Evolutionary conservation across 2,113 vertebrate genomes (phyloP).

Genomic region (Pelodiscus sinensis): DNA sequence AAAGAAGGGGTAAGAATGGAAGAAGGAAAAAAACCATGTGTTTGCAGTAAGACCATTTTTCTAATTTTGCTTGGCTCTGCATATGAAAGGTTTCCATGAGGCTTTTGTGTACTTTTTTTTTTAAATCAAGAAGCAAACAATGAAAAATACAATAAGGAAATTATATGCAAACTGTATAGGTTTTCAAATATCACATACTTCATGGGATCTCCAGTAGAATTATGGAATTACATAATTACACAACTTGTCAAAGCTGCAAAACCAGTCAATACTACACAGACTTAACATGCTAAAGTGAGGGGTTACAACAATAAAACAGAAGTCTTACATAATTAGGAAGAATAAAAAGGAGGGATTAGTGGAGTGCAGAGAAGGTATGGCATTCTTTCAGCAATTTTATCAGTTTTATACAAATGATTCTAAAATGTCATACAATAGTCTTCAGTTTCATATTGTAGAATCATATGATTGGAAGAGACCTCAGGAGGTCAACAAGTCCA

Average conservation of each 20-base stretch:
- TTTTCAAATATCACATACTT: neutral
- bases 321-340: neutral
- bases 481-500: no score
- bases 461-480: no score
- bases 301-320: neutral
- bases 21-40: neutral
- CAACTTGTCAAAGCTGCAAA: no score
- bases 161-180: neutral
- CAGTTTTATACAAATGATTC: neutral
- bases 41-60: neutral
- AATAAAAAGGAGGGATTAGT: no score
- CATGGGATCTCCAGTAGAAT: neutral
- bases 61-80: neutral
- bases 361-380: neutral
- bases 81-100: neutral
- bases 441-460: no score
- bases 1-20: neutral
- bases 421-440: no score
- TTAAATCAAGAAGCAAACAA: no score
- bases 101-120: neutral
- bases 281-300: neutral
- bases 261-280: no score
- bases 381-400: neutral
- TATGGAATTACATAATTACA: neutral
- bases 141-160: neutral